A percentile compares a stretch with the other conserved stretches of the same genome.
Conservation (phyloP, 2,888 invertebrate species). For the Eilema sororculum region DNA sequence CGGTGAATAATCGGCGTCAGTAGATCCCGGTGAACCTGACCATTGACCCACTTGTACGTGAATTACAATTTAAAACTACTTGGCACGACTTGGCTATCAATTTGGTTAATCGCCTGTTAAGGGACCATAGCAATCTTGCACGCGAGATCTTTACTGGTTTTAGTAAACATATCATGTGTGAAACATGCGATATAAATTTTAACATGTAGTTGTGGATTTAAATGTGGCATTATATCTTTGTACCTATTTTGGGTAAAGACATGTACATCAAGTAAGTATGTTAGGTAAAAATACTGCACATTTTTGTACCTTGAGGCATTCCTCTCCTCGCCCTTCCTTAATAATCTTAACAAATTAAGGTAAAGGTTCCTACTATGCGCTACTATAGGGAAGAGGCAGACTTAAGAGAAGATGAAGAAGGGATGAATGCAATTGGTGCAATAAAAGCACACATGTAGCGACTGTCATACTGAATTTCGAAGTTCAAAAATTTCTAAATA, state of each 20-base stretch:
- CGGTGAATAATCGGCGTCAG: conserved; percentile 89
- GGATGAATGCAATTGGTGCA: too few relatives aligned
- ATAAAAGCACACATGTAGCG: too few relatives aligned
- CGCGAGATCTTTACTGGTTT: conserved; percentile 25
- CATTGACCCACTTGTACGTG: conserved; percentile 15
- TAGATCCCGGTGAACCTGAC: conserved; percentile 87
- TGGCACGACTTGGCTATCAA: conserved; percentile 43
- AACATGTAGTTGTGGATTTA: not conserved
- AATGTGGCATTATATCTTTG: too few relatives aligned
- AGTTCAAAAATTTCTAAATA: too few relatives aligned
- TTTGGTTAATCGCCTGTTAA: conserved; percentile 44
- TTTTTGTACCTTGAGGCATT: not conserved
- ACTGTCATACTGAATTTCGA: too few relatives aligned
- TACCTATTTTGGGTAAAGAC: too few relatives aligned
- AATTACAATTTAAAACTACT: conserved; percentile 21
- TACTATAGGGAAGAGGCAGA: too few relatives aligned
- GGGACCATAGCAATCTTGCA: conserved; percentile 42
- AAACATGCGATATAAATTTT: not conserved
- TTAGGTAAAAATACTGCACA: not conserved
- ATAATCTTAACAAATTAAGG: too few relatives aligned
- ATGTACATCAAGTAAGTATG: too few relatives aligned
- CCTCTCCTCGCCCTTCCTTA: too few relatives aligned
- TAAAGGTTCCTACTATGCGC: too few relatives aligned
- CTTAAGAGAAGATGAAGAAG: too few relatives aligned
- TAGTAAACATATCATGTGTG: not conserved